Percentiles rank a stretch among this genome's conserved stretches.
phyloP scores from a whole-genome alignment of 2,797 vertebrate species.

The Rachycentron canadum region DNA sequence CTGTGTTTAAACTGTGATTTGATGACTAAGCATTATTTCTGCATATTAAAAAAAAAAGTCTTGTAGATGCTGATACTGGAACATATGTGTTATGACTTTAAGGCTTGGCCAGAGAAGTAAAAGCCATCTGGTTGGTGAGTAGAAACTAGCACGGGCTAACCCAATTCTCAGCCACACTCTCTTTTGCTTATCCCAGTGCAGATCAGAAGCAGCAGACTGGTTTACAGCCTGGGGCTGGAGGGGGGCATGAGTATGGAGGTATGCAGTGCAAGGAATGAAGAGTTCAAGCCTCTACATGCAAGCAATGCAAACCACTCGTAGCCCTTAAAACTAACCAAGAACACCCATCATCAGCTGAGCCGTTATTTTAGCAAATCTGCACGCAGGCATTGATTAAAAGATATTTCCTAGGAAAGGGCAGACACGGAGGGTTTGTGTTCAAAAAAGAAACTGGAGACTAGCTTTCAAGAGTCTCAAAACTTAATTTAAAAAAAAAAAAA shows the following conservation, averaged over 20 bases:
- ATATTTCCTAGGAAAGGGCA: neutral
- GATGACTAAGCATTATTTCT: neutral
- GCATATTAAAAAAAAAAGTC: neutral
- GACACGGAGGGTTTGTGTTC: neutral
- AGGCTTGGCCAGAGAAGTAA: constrained; percentile 1
- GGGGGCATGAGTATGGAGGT: constrained; percentile 39
- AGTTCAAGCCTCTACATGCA: constrained; percentile 77
- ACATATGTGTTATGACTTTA: constrained; percentile 27
- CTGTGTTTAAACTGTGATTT: neutral
- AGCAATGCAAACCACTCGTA: constrained; percentile 49
- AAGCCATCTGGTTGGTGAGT: constrained; percentile 35
- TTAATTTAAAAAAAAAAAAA: too few species aligned
- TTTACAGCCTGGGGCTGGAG: constrained; percentile 47
- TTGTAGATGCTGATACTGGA: neutral
- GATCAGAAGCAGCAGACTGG: constrained; percentile 52
- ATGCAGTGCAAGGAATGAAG: constrained; percentile 55
- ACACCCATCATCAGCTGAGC: neutral
- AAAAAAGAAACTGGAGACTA: neutral
- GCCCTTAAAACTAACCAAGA: constrained; percentile 18
- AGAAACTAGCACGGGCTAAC: constrained; percentile 34
- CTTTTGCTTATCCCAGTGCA: constrained; percentile 32
- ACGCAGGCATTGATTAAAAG: neutral
- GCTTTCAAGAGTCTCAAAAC: neutral
- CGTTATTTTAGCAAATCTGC: neutral
- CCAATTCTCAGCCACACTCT: constrained; percentile 34